A percentile compares a stretch with the other conserved stretches of the same genome.
These are phyloP conservation scores for Scaptodrosophila lebanonensis DNA, from an alignment of 1,140 invertebrate species.

Conservation along the genomic window DNA sequence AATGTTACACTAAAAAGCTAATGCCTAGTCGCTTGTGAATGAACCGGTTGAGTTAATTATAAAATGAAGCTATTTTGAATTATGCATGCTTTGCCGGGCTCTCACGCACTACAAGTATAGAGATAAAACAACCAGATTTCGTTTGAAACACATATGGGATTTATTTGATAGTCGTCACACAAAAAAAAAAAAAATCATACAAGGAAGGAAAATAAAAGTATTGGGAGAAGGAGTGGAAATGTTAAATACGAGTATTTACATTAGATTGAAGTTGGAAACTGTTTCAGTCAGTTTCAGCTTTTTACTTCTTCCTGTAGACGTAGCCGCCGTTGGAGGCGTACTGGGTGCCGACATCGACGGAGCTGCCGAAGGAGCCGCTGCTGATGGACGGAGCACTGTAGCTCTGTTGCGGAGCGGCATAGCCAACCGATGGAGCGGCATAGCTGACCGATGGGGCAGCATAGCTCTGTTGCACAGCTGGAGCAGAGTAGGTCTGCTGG, in stretches of 20 bases:
- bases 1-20: too few relatives aligned
- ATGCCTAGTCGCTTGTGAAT: too few relatives aligned
- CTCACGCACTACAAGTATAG: too few relatives aligned
- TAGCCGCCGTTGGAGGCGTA: slow-evolving; percentile 73
- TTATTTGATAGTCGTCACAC: slow-evolving; percentile 11
- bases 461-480: slow-evolving; percentile 42
- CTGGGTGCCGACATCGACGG: slow-evolving; percentile 62
- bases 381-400: slow-evolving; percentile 24
- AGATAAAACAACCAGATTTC: too few relatives aligned
- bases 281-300: slow-evolving; percentile 15
- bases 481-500: slow-evolving; percentile 29
- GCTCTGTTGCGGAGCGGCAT: slow-evolving; percentile 29
- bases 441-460: slow-evolving; percentile 22
- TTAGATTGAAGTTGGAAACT: slow-evolving; percentile 34
- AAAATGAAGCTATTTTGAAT: too few relatives aligned
- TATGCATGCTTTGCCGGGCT: too few relatives aligned
- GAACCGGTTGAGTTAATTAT: too few relatives aligned
- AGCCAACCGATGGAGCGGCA: slow-evolving; percentile 38
- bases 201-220: slow-evolving; percentile 15
- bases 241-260: slow-evolving; percentile 31
- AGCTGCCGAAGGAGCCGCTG: slow-evolving; percentile 24
- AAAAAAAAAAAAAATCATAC: slow-evolving; percentile 31
- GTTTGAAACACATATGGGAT: neutral
- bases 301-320: slow-evolving; percentile 67
- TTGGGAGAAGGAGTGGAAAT: slow-evolving; percentile 18